A percentile compares a stretch with the other conserved stretches of the same genome.
Evolutionary conservation across 2,888 invertebrate genomes (phyloP).

Genomic region (Cordilura impudica): DNA sequence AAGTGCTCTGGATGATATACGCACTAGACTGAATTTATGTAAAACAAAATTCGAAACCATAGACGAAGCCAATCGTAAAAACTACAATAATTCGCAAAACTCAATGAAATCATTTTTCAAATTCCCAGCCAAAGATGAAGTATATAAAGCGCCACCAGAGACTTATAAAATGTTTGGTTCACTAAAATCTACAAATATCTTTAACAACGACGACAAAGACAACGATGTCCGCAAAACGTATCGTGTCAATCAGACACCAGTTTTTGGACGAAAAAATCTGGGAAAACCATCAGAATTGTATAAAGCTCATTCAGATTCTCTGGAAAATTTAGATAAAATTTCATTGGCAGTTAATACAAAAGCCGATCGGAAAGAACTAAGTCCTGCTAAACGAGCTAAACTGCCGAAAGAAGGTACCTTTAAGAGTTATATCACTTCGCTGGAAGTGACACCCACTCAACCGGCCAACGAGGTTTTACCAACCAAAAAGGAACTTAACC

Average conservation of each 20-base stretch:
- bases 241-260: slow-evolving; percentile 77
- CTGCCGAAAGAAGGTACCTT: slow-evolving; percentile 63
- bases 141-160: slow-evolving; percentile 68
- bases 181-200: slow-evolving; percentile 67
- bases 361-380: slow-evolving; percentile 51
- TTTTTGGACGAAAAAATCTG: slow-evolving; percentile 73
- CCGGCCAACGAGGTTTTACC: slow-evolving; percentile 42
- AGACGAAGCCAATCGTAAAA: slow-evolving; percentile 74
- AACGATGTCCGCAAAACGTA: slow-evolving; percentile 65
- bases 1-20: slow-evolving; percentile 75
- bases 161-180: slow-evolving; percentile 73
- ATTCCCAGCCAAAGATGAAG: slow-evolving; percentile 63
- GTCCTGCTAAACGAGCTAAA: slow-evolving; percentile 60
- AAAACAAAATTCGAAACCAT: slow-evolving; percentile 76
- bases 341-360: slow-evolving; percentile 31
- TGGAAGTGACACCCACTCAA: slow-evolving; percentile 50
- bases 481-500: slow-evolving; percentile 41
- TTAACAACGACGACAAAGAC: slow-evolving; percentile 33
- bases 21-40: slow-evolving; percentile 75
- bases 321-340: slow-evolving; percentile 71
- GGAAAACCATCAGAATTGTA: slow-evolving; percentile 64
- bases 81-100: slow-evolving; percentile 73
- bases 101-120: slow-evolving; percentile 76
- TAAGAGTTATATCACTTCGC: slow-evolving; percentile 57
- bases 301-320: slow-evolving; percentile 73